A percentile compares a stretch with the other conserved stretches of the same genome.
Conservation (phyloP, 2,888 invertebrate genomes). For the Alcis repandata region DNA sequence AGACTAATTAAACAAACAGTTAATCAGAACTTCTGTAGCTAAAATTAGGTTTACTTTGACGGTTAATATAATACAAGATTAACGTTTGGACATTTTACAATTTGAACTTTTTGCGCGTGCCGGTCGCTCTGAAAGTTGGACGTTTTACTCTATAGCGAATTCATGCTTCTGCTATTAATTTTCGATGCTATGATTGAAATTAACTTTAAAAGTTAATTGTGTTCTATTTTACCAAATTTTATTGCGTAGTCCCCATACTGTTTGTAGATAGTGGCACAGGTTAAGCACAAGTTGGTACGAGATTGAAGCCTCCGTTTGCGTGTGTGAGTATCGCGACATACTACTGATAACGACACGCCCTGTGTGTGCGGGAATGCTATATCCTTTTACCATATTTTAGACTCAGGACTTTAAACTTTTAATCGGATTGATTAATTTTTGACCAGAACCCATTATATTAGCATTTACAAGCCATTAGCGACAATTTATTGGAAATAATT, state of each 20-base stretch:
- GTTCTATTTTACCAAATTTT: neutral
- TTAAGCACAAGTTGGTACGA: constrained; percentile 24
- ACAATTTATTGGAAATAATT: constrained; percentile 19
- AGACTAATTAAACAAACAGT: neutral
- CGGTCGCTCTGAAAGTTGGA: no score
- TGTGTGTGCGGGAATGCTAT: constrained; percentile 54
- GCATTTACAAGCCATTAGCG: constrained; percentile 20
- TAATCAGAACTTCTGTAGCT: neutral
- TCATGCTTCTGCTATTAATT: neutral
- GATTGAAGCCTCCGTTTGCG: constrained; percentile 58
- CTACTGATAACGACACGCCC: constrained; percentile 56
- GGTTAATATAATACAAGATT: neutral
- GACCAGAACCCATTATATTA: constrained; percentile 21
- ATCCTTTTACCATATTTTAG: constrained; percentile 63
- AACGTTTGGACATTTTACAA: no score
- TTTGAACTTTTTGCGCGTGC: no score
- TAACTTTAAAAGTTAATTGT: neutral
- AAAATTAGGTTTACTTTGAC: neutral
- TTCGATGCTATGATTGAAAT: neutral
- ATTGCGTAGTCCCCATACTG: constrained; percentile 22
- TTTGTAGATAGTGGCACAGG: constrained; percentile 15
- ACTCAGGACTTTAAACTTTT: constrained; percentile 48
- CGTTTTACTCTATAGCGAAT: no score
- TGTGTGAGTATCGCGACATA: constrained; percentile 56
- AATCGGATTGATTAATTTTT: constrained; percentile 27